Percentiles rank a stretch among this genome's conserved stretches.
phyloP scores from a whole-genome alignment of 1,140 invertebrate genomes.

The Drosophila insularis region DNA sequence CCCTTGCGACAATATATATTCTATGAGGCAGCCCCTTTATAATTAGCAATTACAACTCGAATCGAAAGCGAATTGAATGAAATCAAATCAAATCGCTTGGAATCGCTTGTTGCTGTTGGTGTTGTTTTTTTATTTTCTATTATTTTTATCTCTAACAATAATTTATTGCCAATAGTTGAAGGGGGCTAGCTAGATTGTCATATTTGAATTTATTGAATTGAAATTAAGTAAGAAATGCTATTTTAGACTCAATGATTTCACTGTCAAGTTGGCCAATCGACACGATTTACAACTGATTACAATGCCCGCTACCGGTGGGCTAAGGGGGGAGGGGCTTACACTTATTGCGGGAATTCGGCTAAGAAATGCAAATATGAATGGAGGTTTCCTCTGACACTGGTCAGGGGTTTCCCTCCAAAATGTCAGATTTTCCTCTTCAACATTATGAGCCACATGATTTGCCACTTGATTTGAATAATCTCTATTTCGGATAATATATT shows the following conservation, averaged over 20 bases:
- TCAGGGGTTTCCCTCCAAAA: no score
- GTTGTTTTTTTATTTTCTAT: slow-evolving; percentile 35
- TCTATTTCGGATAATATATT: no score
- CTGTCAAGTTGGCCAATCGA: not conserved
- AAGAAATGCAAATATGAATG: no score
- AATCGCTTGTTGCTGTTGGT: slow-evolving; percentile 23
- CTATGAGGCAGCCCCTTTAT: slow-evolving; percentile 41
- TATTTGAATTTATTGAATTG: slow-evolving; percentile 11
- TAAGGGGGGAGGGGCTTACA: not conserved
- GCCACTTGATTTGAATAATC: no score
- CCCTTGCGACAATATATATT: not conserved
- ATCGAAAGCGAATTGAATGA: no score
- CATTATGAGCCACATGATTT: no score
- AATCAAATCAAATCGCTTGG: slow-evolving; percentile 7
- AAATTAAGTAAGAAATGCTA: slow-evolving; percentile 8
- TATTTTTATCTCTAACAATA: slow-evolving; percentile 43
- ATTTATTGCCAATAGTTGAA: slow-evolving; percentile 66
- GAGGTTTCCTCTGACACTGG: no score
- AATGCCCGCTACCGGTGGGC: not conserved
- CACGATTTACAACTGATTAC: not conserved
- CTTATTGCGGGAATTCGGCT: not conserved
- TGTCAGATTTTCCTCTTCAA: no score
- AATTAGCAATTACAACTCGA: slow-evolving; percentile 63
- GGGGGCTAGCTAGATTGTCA: slow-evolving; percentile 46
- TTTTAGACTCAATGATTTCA: slow-evolving; percentile 9